phyloP scores from a whole-genome alignment of 2,888 invertebrate genomes.

The Phaedon cochleariae region DNA sequence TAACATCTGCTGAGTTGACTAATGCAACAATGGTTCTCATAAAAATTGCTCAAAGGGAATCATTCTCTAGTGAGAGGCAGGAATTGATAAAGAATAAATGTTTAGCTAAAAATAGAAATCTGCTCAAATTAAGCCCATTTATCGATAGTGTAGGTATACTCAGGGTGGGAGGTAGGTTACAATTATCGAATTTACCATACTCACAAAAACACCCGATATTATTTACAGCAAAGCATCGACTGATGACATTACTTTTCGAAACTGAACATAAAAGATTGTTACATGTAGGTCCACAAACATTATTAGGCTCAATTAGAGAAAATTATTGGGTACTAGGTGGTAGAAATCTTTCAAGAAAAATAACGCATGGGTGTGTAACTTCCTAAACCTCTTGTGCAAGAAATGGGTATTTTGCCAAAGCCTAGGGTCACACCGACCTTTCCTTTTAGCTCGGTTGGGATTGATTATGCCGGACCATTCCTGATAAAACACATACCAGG shows the following conservation, averaged over 20 bases:
- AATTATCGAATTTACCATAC: constrained; percentile 17
- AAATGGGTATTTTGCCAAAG: too few species aligned
- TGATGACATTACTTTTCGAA: constrained; percentile 16
- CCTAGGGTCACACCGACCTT: constrained; percentile 13
- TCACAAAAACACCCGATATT: constrained; percentile 28
- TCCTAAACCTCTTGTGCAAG: too few species aligned
- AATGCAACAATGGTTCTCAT: too few species aligned
- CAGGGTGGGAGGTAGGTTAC: constrained; percentile 21
- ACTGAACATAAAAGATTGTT: constrained; percentile 21
- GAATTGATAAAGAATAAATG: too few species aligned
- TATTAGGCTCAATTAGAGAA: constrained; percentile 12
- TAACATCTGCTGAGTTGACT: background rate
- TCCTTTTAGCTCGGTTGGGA: constrained; percentile 32
- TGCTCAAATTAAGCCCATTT: too few species aligned
- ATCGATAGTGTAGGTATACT: constrained; percentile 5
- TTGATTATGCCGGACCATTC: constrained; percentile 33
- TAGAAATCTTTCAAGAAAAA: constrained; percentile 22
- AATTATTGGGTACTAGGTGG: constrained; percentile 37
- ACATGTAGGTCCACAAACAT: constrained; percentile 22
- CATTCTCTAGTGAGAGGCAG: too few species aligned
- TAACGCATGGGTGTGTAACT: constrained; percentile 26
- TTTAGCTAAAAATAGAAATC: too few species aligned
- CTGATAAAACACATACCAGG: constrained; percentile 15
- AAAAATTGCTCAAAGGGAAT: too few species aligned
- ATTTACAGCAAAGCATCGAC: constrained; percentile 20